phyloP scores from a whole-genome alignment of 2,888 invertebrate genomes.

The Himalopsyche tibetana region DNA sequence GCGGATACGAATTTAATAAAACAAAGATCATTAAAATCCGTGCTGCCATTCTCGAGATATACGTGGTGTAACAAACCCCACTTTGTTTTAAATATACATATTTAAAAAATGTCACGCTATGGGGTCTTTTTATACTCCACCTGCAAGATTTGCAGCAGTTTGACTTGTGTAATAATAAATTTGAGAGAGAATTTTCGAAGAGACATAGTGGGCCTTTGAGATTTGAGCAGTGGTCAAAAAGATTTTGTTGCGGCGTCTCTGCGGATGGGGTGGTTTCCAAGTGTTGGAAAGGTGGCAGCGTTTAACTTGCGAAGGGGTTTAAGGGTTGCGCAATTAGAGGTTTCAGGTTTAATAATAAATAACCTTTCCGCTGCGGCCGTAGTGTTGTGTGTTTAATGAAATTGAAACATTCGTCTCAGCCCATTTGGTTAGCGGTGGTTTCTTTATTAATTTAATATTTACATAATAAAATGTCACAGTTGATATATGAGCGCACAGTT shows the following conservation, averaged over 20 bases:
- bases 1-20: too few species aligned
- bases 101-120: too few species aligned
- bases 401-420: slow-evolving; percentile 10
- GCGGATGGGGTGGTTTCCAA: not conserved
- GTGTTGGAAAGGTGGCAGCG: not conserved
- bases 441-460: not conserved
- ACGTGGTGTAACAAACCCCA: too few species aligned
- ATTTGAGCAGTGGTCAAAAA: slow-evolving; percentile 16
- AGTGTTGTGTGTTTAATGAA: slow-evolving; percentile 18
- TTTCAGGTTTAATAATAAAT: slow-evolving; percentile 15
- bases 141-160: too few species aligned
- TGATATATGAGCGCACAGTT: too few species aligned
- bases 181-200: not conserved
- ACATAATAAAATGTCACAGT: too few species aligned
- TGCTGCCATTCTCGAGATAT: too few species aligned
- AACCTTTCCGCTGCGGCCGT: not conserved
- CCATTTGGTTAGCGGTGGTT: not conserved
- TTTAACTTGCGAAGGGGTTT: not conserved
- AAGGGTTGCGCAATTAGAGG: slow-evolving; percentile 28
- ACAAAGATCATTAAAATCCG: too few species aligned
- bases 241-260: not conserved
- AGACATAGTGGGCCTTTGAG: not conserved
- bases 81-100: too few species aligned
- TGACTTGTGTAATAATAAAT: not conserved
- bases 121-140: too few species aligned